Percentiles rank a stretch among this genome's conserved stretches.
These are phyloP conservation scores for Drosophila mauritiana DNA, from an alignment of 1,140 invertebrate genomes.

Conservation along the genomic window DNA sequence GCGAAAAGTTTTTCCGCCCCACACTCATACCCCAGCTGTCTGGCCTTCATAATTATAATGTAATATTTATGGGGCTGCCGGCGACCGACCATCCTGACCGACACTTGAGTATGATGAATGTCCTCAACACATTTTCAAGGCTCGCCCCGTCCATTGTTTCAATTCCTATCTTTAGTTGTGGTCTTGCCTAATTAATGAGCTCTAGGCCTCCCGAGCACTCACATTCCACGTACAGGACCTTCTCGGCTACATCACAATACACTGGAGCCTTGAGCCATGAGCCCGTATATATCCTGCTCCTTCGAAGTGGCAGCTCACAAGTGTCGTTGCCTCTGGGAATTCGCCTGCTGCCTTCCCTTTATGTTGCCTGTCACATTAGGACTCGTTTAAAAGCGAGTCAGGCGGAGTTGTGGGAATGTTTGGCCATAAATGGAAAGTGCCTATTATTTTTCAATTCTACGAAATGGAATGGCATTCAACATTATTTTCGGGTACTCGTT, in stretches of 20 bases:
- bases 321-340: slow-evolving; percentile 20
- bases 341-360: not conserved
- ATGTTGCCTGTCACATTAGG: slow-evolving; percentile 29
- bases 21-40: slow-evolving; percentile 28
- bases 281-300: not conserved
- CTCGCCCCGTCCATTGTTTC: slow-evolving; percentile 47
- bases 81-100: slow-evolving; percentile 11
- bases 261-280: slow-evolving; percentile 6
- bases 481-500: not conserved
- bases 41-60: slow-evolving; percentile 70
- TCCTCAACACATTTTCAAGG: slow-evolving; percentile 52
- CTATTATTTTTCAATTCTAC: slow-evolving; percentile 3
- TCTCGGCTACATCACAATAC: slow-evolving; percentile 20
- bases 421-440: slow-evolving; percentile 10
- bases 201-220: not conserved
- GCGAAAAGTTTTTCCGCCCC: slow-evolving; percentile 49
- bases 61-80: slow-evolving; percentile 56
- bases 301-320: slow-evolving; percentile 1
- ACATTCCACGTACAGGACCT: not conserved
- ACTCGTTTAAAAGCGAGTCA: slow-evolving; percentile 31
- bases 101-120: slow-evolving; percentile 71
- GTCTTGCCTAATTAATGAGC: slow-evolving; percentile 69
- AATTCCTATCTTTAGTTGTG: slow-evolving; percentile 47
- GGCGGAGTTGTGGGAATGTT: slow-evolving; percentile 15
- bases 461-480: not conserved